phyloP scores from a whole-genome alignment of 2,888 invertebrate species.

The Meta bourneti region DNA sequence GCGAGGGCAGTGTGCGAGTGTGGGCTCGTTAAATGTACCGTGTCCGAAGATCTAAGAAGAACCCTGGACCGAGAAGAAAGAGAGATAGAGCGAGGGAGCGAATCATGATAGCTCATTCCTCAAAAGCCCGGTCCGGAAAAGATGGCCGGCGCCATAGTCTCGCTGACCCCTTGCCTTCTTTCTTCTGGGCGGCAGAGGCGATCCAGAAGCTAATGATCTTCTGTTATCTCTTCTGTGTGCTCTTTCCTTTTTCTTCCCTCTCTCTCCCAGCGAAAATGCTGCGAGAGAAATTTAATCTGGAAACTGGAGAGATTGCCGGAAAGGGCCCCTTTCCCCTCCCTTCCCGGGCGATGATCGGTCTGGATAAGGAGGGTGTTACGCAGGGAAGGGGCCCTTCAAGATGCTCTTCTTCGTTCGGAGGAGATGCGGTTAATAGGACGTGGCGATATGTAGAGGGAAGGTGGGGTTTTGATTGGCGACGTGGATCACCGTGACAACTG shows the following conservation, averaged over 20 bases:
- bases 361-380: background rate
- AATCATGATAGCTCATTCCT: slow-evolving; percentile 45
- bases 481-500: no score
- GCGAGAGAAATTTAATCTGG: slow-evolving; percentile 68
- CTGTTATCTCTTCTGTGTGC: background rate
- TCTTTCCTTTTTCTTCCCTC: background rate
- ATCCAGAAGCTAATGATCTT: slow-evolving; percentile 4
- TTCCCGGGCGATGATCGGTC: background rate
- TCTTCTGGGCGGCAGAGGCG: no score
- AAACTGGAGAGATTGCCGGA: slow-evolving; percentile 71
- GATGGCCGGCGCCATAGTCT: slow-evolving; percentile 65
- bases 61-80: slow-evolving; percentile 7
- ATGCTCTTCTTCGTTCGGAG: no score
- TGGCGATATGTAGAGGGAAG: no score
- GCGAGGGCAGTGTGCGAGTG: background rate
- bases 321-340: background rate
- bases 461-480: no score
- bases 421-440: no score
- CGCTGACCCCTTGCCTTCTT: no score
- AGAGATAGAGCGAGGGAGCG: background rate
- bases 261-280: slow-evolving; percentile 1
- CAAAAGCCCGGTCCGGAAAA: slow-evolving; percentile 63
- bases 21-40: slow-evolving; percentile 61
- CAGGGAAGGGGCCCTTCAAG: no score
- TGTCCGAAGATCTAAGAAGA: slow-evolving; percentile 19